These are phyloP conservation scores for Polyommatus iphigenia DNA, from an alignment of 2,888 invertebrate genomes.

Conservation along the genomic window DNA sequence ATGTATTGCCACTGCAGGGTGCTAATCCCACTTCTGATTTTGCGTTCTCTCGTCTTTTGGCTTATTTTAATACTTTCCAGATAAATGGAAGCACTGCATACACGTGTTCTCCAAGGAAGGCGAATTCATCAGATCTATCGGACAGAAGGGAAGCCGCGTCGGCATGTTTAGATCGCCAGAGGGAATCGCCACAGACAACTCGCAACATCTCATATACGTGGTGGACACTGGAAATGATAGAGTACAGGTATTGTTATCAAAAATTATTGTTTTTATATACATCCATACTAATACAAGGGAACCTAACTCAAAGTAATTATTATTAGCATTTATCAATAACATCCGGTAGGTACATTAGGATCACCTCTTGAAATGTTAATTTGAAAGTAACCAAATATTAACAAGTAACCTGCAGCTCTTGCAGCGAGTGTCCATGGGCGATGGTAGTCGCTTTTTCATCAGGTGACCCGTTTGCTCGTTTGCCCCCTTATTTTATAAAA, in stretches of 20 bases:
- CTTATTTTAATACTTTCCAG: constrained; percentile 51
- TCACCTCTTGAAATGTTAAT: neutral
- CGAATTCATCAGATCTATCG: constrained; percentile 79
- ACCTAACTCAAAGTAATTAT: too few relatives aligned
- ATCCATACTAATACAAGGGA: too few relatives aligned
- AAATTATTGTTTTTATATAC: too few relatives aligned
- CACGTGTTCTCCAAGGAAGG: constrained; percentile 85
- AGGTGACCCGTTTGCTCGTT: too few relatives aligned
- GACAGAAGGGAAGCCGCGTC: constrained; percentile 82
- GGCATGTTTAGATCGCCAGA: constrained; percentile 86
- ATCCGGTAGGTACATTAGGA: too few relatives aligned
- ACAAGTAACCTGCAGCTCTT: too few relatives aligned
- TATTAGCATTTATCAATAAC: too few relatives aligned
- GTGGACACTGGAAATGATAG: constrained; percentile 90
- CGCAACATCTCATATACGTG: constrained; percentile 82
- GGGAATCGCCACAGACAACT: constrained; percentile 82
- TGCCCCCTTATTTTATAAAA: too few relatives aligned
- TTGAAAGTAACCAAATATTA: too few relatives aligned
- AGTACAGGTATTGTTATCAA: constrained; percentile 63
- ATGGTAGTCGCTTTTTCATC: too few relatives aligned
- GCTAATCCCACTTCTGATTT: neutral
- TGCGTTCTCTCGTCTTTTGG: neutral
- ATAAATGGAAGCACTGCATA: constrained; percentile 85
- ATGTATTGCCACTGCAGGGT: too few relatives aligned
- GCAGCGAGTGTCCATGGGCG: too few relatives aligned